Conservation (phyloP, 1,140 invertebrate genomes). For the Drosophila miranda region DNA sequence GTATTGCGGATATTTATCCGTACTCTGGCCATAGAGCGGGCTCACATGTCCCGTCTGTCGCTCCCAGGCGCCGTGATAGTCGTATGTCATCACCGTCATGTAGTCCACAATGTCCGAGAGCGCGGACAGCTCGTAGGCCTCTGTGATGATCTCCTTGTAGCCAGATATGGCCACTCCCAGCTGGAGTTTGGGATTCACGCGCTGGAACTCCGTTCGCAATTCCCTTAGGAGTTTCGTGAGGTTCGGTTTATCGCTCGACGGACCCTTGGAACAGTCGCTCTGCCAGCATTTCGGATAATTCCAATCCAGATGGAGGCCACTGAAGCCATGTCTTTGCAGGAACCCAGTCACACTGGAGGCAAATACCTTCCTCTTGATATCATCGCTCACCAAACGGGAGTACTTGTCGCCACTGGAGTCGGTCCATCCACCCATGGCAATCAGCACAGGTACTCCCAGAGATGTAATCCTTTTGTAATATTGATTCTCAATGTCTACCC, state of each 20-base stretch:
- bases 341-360: conserved; percentile 87
- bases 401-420: conserved; percentile 93
- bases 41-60: conserved; percentile 91
- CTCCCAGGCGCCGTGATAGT: conserved; percentile 95
- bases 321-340: conserved; percentile 88
- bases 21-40: conserved; percentile 86
- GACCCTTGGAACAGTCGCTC: conserved; percentile 92
- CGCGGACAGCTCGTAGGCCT: conserved; percentile 89
- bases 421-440: conserved; percentile 95
- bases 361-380: conserved; percentile 87
- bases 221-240: conserved; percentile 91
- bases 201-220: conserved; percentile 89
- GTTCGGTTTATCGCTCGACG: conserved; percentile 89
- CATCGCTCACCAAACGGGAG: conserved; percentile 88
- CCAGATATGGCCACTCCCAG: conserved; percentile 93
- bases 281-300: conserved; percentile 97
- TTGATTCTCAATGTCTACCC: conserved; percentile 93
- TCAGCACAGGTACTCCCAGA: conserved; percentile 85
- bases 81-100: conserved; percentile 94
- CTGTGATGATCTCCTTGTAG: conserved; percentile 93
- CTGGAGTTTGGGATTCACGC: conserved; percentile 84
- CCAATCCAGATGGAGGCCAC: conserved; percentile 94
- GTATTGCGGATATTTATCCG: conserved; percentile 88
- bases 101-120: conserved; percentile 90
- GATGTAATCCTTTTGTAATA: conserved; percentile 81